These are phyloP conservation scores for Choristoneura rosaceana DNA, from an alignment of 2,888 invertebrate genomes.

Conservation along the genomic window DNA sequence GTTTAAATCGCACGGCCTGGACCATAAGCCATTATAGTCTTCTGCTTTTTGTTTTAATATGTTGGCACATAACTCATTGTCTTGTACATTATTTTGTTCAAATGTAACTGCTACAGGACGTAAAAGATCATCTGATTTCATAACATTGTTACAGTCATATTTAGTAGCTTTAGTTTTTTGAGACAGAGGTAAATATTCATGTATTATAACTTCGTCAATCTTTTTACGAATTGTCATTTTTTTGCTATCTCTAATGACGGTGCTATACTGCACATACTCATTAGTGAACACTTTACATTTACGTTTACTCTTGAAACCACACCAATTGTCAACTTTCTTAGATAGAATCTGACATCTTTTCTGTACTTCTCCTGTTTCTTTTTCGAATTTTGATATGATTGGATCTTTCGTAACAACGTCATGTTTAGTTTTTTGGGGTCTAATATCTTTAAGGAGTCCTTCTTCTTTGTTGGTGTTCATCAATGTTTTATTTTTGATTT, in stretches of 20 bases:
- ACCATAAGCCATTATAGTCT: neutral
- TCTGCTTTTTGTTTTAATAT: neutral
- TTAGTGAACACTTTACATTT: slow-evolving; percentile 45
- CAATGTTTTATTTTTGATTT: slow-evolving; percentile 28
- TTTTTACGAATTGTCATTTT: slow-evolving; percentile 47
- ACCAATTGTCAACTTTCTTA: slow-evolving; percentile 46
- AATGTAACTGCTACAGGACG: slow-evolving; percentile 55
- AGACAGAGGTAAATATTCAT: slow-evolving; percentile 46
- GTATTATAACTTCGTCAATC: slow-evolving; percentile 50
- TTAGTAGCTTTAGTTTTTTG: slow-evolving; percentile 31
- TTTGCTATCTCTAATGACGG: slow-evolving; percentile 45
- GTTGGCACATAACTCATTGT: neutral
- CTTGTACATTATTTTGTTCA: neutral
- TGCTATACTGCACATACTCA: slow-evolving; percentile 48
- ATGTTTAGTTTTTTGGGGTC: neutral
- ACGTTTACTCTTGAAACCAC: slow-evolving; percentile 43
- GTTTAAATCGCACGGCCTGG: slow-evolving; percentile 10
- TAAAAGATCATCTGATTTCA: slow-evolving; percentile 67
- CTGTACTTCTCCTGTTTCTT: slow-evolving; percentile 50
- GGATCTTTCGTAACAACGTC: slow-evolving; percentile 32
- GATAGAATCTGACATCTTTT: slow-evolving; percentile 50
- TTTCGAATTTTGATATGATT: slow-evolving; percentile 49
- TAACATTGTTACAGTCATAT: slow-evolving; percentile 39
- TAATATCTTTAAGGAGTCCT: neutral
- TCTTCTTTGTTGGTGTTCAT: slow-evolving; percentile 23